These are phyloP conservation scores for Sminthopsis crassicaudata DNA, from an alignment of 2,113 vertebrate genomes.

Conservation along the genomic window DNA sequence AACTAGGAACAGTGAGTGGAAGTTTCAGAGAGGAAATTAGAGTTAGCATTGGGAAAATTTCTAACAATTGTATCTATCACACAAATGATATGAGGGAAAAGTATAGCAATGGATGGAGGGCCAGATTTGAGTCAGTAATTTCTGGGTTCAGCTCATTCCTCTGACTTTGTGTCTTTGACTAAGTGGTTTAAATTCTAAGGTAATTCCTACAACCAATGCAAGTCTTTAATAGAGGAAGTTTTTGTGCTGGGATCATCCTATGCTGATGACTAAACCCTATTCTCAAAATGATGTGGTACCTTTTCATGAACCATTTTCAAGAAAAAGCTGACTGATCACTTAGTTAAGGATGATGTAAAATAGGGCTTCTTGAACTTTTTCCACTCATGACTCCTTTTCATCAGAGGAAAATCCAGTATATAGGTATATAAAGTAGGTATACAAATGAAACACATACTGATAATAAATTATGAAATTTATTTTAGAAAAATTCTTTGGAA, in stretches of 20 bases:
- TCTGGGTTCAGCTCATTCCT: not conserved
- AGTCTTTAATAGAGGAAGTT: not conserved
- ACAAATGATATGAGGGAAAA: not conserved
- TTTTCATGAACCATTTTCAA: not conserved
- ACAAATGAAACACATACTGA: too few species aligned
- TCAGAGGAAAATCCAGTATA: too few species aligned
- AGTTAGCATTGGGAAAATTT: not conserved
- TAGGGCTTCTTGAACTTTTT: too few species aligned
- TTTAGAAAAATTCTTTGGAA: too few species aligned
- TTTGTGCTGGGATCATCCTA: not conserved
- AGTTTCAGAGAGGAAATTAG: not conserved
- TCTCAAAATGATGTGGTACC: not conserved
- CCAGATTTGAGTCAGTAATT: not conserved
- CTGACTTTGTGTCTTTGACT: not conserved
- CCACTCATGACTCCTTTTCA: too few species aligned
- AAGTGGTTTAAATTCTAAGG: not conserved
- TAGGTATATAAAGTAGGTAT: too few species aligned
- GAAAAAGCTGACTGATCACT: not conserved
- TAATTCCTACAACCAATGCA: not conserved
- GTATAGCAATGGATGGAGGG: not conserved
- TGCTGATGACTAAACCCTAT: not conserved
- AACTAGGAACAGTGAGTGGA: not conserved
- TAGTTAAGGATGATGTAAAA: not conserved
- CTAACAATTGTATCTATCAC: not conserved
- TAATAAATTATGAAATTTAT: too few species aligned